A percentile compares a stretch with the other conserved stretches of the same genome.
phyloP scores from a whole-genome alignment of 2,888 invertebrate genomes.

The Norana najaformis region DNA sequence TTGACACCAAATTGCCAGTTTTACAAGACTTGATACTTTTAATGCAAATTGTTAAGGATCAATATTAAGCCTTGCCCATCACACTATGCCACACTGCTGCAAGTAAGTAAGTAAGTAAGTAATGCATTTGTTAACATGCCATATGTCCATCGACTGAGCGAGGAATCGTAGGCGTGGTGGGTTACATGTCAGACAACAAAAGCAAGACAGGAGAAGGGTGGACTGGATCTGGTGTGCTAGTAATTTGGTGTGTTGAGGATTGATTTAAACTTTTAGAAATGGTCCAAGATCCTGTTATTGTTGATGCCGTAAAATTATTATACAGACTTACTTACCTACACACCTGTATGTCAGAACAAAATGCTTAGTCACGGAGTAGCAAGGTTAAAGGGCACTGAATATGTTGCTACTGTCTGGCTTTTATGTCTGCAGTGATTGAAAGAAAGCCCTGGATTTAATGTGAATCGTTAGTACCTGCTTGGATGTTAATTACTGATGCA shows the following conservation, averaged over 20 bases:
- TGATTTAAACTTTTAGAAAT: too few relatives aligned
- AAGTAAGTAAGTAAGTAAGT: too few relatives aligned
- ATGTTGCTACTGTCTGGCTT: background rate
- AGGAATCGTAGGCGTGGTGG: too few relatives aligned
- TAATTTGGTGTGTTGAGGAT: background rate
- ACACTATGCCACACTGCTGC: background rate
- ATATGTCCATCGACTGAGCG: too few relatives aligned
- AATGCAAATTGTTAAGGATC: background rate
- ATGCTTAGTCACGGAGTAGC: background rate
- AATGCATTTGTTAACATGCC: too few relatives aligned
- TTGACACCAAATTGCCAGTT: too few relatives aligned
- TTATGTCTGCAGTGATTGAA: background rate
- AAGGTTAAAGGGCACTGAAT: background rate
- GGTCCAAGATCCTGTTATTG: background rate
- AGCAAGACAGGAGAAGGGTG: too few relatives aligned
- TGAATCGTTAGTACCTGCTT: background rate
- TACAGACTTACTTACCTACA: background rate
- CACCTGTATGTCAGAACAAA: background rate
- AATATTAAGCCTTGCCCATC: background rate
- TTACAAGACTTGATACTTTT: too few relatives aligned
- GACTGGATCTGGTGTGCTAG: background rate
- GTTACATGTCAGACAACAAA: too few relatives aligned
- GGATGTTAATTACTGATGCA: conserved; percentile 3
- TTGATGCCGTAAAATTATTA: background rate
- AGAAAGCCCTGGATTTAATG: background rate